Conservation (phyloP, 2,797 vertebrate species). For the Pipistrellus pipistrellus region DNA sequence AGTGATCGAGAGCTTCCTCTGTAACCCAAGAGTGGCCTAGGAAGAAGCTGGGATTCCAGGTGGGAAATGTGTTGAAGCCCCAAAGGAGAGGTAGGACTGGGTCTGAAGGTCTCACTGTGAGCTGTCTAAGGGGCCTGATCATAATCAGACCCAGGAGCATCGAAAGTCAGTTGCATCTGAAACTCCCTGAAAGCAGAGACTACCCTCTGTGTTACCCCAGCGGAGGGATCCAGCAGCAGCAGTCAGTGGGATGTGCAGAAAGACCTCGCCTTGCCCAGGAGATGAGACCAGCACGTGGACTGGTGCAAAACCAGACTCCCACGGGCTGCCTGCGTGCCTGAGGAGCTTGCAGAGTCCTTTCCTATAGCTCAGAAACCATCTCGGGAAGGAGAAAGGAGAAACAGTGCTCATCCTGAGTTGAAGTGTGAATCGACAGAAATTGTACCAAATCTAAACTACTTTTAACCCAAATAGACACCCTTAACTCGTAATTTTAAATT, state of each 20-base stretch:
- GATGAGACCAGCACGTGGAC: background rate
- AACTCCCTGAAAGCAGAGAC: background rate
- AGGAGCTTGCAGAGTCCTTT: background rate
- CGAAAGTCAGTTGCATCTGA: background rate
- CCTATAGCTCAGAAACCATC: background rate
- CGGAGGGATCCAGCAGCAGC: background rate
- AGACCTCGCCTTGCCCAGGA: background rate
- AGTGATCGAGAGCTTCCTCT: background rate
- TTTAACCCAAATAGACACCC: background rate
- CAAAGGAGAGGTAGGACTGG: background rate
- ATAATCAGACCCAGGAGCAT: background rate
- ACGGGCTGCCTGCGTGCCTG: rapidly evolving
- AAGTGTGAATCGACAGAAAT: background rate
- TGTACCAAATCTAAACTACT: background rate
- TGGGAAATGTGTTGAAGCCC: rapidly evolving
- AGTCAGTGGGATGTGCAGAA: background rate
- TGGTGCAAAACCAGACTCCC: background rate
- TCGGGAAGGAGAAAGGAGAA: background rate
- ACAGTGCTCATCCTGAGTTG: background rate
- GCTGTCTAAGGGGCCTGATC: background rate
- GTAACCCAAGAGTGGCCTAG: background rate
- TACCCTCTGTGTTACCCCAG: background rate
- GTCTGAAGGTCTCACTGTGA: background rate
- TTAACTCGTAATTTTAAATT: background rate
- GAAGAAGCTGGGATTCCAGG: background rate